Evolutionary conservation across 64 coral and sea anemone species (phyloP).

Genomic region (Porites lutea): DNA sequence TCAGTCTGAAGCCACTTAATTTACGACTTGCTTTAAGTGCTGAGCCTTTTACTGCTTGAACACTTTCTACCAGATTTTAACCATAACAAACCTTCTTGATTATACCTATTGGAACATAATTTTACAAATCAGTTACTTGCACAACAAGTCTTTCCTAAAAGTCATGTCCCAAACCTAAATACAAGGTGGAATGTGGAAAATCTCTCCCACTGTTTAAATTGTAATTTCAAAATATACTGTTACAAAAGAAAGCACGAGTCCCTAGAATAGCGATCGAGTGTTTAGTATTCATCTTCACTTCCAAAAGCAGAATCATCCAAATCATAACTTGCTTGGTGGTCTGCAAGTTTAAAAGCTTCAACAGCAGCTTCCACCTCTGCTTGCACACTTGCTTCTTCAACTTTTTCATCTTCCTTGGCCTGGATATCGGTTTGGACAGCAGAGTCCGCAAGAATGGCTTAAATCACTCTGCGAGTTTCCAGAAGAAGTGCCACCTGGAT

Average conservation of each 20-base stretch:
- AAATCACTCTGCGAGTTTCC: not conserved
- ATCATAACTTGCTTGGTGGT: too few species aligned
- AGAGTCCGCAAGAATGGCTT: conserved; percentile 29
- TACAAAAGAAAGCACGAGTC: conserved; percentile 17
- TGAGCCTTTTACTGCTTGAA: too few species aligned
- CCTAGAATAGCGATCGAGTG: conserved; percentile 18
- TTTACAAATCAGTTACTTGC: not conserved
- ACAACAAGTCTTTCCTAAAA: conserved; percentile 3
- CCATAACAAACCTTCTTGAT: too few species aligned
- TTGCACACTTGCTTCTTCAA: conserved; percentile 26
- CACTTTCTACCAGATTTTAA: too few species aligned
- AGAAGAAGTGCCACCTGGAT: conserved; percentile 14
- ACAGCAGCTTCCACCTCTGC: conserved; percentile 42
- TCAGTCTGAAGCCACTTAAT: too few species aligned
- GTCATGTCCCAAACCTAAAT: conserved; percentile 34
- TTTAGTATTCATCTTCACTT: not conserved
- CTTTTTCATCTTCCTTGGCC: conserved; percentile 7
- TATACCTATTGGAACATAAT: not conserved
- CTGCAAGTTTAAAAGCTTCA: conserved; percentile 8
- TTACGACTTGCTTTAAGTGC: too few species aligned
- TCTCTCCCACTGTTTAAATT: conserved; percentile 22
- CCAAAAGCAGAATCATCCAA: too few species aligned
- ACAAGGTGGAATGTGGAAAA: conserved; percentile 31
- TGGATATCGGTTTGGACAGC: conserved; percentile 11
- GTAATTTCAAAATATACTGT: conserved; percentile 33